These are phyloP conservation scores for Solenopsis fugax DNA, from an alignment of 1,140 invertebrate species.

Conservation along the genomic window DNA sequence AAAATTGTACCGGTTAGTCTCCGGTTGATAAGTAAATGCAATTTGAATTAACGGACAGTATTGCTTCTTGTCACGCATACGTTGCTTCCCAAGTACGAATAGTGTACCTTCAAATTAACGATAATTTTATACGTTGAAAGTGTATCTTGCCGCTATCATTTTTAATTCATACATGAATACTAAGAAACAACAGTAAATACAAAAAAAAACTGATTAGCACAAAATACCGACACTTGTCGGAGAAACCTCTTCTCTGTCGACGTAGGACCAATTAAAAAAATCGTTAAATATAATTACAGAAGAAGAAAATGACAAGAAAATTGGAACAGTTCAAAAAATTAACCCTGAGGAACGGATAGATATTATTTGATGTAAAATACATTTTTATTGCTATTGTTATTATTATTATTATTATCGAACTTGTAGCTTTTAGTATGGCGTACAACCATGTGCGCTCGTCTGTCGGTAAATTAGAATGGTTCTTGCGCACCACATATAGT, in stretches of 20 bases:
- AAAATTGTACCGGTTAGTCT: constrained; percentile 39
- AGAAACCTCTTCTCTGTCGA: not conserved
- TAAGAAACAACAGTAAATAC: not conserved
- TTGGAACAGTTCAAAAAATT: not conserved
- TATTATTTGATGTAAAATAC: not conserved
- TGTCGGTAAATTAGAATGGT: constrained; percentile 58
- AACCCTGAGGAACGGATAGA: not conserved
- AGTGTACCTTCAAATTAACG: constrained; percentile 28
- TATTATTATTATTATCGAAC: not conserved
- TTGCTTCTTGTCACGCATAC: constrained; percentile 16
- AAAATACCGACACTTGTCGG: not conserved
- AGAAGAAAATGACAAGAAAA: not conserved
- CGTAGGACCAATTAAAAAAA: not conserved
- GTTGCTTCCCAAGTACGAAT: not conserved
- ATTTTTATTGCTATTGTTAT: not conserved
- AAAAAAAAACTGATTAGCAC: not conserved
- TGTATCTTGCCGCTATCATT: not conserved
- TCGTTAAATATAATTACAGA: not conserved
- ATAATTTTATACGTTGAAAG: not conserved
- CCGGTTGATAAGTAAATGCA: constrained; percentile 23
- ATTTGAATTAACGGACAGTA: constrained; percentile 42
- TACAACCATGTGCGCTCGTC: constrained; percentile 27
- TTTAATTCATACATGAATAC: constrained; percentile 3
- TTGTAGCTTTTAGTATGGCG: not conserved
- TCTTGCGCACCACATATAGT: constrained; percentile 33